Evolutionary conservation across 1,140 invertebrate genomes (phyloP).

Genomic region (Polyergus mexicanus): DNA sequence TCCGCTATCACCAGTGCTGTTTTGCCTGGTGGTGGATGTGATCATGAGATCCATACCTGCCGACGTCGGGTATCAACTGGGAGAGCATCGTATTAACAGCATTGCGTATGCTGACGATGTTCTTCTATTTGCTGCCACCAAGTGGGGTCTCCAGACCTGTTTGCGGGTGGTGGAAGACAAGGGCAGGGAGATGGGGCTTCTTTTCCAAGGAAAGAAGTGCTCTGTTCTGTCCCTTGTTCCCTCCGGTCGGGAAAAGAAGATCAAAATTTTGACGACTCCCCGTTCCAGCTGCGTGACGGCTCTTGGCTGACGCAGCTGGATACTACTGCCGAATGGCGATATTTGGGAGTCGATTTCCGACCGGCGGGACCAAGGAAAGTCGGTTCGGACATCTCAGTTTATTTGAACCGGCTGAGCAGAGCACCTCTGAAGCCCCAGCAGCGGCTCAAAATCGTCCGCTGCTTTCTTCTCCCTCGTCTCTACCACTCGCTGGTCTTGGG

Average conservation of each 20-base stretch:
- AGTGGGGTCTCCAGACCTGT: conserved; percentile 51
- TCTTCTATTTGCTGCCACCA: conserved; percentile 72
- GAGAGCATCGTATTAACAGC: conserved; percentile 61
- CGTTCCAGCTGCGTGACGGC: conserved; percentile 50
- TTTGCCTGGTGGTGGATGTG: neutral
- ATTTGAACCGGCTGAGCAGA: conserved; percentile 70
- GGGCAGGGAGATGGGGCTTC: conserved; percentile 72
- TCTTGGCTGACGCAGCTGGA: conserved; percentile 6
- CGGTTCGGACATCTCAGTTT: conserved; percentile 14
- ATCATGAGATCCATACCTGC: neutral
- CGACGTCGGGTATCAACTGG: conserved; percentile 70
- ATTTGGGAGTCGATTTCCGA: conserved; percentile 77
- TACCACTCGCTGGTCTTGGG: conserved; percentile 24
- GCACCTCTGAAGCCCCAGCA: conserved; percentile 79
- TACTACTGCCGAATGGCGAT: conserved; percentile 73
- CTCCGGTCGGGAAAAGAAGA: conserved; percentile 74
- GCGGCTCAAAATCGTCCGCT: conserved; percentile 40
- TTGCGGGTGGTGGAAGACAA: conserved; percentile 25
- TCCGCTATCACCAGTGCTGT: neutral
- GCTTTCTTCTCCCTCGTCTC: conserved; percentile 52
- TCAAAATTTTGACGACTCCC: conserved; percentile 65
- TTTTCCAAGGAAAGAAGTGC: conserved; percentile 78
- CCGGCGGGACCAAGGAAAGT: conserved; percentile 63
- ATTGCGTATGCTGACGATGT: no score
- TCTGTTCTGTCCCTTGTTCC: conserved; percentile 74